phyloP scores from a whole-genome alignment of 2,888 invertebrate species.

The Aporophyla nigra region DNA sequence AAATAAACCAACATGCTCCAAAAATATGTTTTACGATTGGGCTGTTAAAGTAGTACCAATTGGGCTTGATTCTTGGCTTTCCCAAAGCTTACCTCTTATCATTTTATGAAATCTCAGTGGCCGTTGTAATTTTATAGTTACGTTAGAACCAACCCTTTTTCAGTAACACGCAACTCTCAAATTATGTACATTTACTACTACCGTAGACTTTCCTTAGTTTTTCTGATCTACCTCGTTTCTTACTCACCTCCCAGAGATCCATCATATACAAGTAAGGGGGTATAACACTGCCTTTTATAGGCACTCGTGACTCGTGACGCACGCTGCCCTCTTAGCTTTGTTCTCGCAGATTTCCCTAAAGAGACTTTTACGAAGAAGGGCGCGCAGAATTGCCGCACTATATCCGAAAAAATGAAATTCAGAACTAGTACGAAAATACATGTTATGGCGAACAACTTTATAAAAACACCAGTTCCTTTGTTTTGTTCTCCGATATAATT shows the following conservation, averaged over 20 bases:
- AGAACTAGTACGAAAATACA: background rate
- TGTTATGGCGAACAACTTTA: background rate
- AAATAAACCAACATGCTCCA: constrained; percentile 1
- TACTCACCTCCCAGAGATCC: constrained; percentile 4
- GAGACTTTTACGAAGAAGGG: constrained; percentile 39
- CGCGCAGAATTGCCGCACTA: constrained; percentile 19
- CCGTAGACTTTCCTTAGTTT: constrained; percentile 4
- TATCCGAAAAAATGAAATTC: constrained; percentile 24
- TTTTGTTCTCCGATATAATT: background rate
- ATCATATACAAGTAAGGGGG: constrained; percentile 23
- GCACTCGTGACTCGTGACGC: constrained; percentile 24
- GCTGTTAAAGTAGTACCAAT: background rate
- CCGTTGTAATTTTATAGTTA: constrained; percentile 10
- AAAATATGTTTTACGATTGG: constrained; percentile 3
- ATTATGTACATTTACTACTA: constrained; percentile 7
- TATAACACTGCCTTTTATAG: constrained; percentile 24
- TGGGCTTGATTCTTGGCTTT: background rate
- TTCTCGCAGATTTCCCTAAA: constrained; percentile 59
- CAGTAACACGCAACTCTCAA: constrained; percentile 24
- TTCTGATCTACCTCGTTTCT: constrained; percentile 5
- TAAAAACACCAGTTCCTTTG: background rate
- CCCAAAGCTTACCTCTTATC: constrained; percentile 11
- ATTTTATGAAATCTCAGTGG: constrained; percentile 32
- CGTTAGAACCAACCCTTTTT: constrained; percentile 6
- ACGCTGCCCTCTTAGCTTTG: constrained; percentile 48